Percentiles rank a stretch among this genome's conserved stretches.
phyloP scores from a whole-genome alignment of 2,797 vertebrate species.

The Darevskia mixta region DNA sequence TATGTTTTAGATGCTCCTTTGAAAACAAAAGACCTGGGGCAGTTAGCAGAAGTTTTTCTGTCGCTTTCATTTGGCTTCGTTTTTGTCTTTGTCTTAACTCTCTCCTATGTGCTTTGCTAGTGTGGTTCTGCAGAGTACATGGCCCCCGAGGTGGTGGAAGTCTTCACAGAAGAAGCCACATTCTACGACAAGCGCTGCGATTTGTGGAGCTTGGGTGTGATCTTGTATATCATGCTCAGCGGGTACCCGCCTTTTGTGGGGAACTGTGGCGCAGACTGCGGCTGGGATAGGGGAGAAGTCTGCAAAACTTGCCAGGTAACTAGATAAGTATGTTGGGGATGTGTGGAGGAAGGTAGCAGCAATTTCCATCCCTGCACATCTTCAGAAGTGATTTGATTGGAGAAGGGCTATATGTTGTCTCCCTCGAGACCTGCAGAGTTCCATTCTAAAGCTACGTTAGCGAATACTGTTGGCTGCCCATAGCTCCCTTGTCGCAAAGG shows the following conservation, averaged over 20 bases:
- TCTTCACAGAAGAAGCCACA: slow-evolving; percentile 84
- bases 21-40: background rate
- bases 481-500: no score
- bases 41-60: background rate
- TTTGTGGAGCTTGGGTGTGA: slow-evolving; percentile 86
- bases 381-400: background rate
- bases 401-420: background rate
- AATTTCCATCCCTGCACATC: no score
- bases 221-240: slow-evolving; percentile 87
- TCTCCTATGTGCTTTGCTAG: slow-evolving; percentile 58
- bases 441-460: background rate
- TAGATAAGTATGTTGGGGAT: background rate
- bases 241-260: slow-evolving; percentile 86
- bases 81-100: background rate
- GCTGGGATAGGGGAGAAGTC: slow-evolving; percentile 85
- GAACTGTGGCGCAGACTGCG: slow-evolving; percentile 83
- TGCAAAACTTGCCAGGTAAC: slow-evolving; percentile 83
- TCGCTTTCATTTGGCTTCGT: background rate
- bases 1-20: background rate
- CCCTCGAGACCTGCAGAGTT: background rate
- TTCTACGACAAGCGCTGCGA: slow-evolving; percentile 87
- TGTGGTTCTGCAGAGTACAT: slow-evolving; percentile 87
- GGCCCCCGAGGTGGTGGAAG: slow-evolving; percentile 86
- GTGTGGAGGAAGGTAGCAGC: background rate
- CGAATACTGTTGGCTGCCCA: no score